These are phyloP conservation scores for Entomobrya multifasciata DNA, from an alignment of 2,888 invertebrate genomes.

Conservation along the genomic window DNA sequence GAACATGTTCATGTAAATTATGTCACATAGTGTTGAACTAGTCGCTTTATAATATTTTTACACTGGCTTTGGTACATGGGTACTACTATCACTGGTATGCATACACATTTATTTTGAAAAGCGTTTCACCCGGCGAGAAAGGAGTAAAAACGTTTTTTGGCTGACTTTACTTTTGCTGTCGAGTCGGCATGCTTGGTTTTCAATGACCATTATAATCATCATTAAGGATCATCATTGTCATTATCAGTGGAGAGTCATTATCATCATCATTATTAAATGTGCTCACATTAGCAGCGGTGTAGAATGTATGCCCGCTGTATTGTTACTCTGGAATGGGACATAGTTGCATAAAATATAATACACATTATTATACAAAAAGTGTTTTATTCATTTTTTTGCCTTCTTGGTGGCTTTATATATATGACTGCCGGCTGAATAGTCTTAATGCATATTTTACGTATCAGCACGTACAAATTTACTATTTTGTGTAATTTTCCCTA, in stretches of 20 bases:
- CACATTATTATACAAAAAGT: neutral
- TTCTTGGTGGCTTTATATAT: neutral
- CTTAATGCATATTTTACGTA: conserved; percentile 1
- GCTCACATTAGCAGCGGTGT: conserved; percentile 41
- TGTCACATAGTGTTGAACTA: conserved; percentile 15
- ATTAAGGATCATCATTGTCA: conserved; percentile 61
- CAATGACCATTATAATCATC: conserved; percentile 62
- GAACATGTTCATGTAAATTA: conserved; percentile 35
- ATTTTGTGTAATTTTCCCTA: neutral
- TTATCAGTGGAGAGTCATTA: conserved; percentile 62
- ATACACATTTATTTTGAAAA: neutral
- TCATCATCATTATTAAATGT: conserved; percentile 58
- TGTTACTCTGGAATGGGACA: neutral
- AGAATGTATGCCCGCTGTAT: neutral
- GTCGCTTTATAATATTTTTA: neutral
- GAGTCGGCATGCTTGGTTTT: conserved; percentile 38
- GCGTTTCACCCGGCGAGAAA: neutral
- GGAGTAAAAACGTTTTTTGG: conserved; percentile 33
- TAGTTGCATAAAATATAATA: neutral
- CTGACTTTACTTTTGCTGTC: conserved; percentile 9
- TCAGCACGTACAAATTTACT: neutral
- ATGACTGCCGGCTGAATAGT: conserved; percentile 4
- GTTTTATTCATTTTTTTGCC: conserved; percentile 15
- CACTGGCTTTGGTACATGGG: neutral
- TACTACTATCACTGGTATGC: neutral